phyloP scores from a whole-genome alignment of 2,888 invertebrate species.

The Drosophila anomelani region DNA sequence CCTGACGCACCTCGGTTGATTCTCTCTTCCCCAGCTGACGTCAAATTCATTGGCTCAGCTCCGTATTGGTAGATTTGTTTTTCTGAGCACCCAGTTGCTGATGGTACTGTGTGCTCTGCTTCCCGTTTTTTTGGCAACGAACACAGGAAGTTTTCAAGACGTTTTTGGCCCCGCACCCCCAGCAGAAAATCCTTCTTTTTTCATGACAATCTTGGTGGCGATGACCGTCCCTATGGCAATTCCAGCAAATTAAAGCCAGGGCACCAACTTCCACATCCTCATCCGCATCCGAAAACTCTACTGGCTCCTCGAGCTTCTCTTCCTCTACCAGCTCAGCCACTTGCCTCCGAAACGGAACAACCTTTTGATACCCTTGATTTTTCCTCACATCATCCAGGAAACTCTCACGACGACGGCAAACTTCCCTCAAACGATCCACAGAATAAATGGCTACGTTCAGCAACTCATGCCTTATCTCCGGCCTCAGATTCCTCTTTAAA shows the following conservation, averaged over 20 bases:
- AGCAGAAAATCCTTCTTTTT: not conserved
- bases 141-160: not conserved
- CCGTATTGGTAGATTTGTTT: too few species aligned
- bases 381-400: constrained; percentile 1
- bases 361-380: not conserved
- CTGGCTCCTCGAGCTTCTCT: not conserved
- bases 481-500: constrained; percentile 3
- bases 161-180: not conserved
- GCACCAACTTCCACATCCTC: not conserved
- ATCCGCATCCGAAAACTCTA: not conserved
- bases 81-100: too few species aligned
- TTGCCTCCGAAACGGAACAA: not conserved
- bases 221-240: not conserved
- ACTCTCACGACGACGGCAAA: not conserved
- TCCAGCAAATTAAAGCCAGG: not conserved
- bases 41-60: too few species aligned
- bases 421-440: not conserved
- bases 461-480: not conserved
- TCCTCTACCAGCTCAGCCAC: not conserved
- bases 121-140: too few species aligned
- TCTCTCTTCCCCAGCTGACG: too few species aligned
- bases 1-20: too few species aligned
- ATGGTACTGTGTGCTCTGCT: too few species aligned
- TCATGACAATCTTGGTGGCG: not conserved
- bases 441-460: not conserved